A percentile compares a stretch with the other conserved stretches of the same genome.
phyloP scores from a whole-genome alignment of 2,113 vertebrate genomes.

The Prunella fulvescens region DNA sequence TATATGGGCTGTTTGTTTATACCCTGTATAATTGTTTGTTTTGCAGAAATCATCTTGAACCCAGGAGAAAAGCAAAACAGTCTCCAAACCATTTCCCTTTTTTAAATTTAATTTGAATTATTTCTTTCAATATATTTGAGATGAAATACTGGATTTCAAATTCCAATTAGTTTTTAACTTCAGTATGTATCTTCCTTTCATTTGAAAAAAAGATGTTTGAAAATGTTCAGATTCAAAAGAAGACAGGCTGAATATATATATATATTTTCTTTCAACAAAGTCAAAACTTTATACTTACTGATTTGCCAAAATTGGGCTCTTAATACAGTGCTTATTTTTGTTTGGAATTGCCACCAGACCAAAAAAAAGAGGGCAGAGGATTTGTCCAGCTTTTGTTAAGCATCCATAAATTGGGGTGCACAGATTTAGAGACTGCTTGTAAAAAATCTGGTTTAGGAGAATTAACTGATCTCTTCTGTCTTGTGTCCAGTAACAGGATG shows the following conservation, averaged over 20 bases:
- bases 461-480: background rate
- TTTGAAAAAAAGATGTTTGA: background rate
- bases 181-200: background rate
- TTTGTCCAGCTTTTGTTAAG: background rate
- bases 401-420: background rate
- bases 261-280: background rate
- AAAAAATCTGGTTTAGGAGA: background rate
- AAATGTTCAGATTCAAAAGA: background rate
- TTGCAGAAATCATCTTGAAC: background rate
- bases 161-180: background rate
- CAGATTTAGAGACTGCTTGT: background rate
- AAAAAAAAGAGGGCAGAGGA: background rate
- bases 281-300: background rate
- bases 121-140: conserved; percentile 5
- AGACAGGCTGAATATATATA: background rate
- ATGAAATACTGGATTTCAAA: background rate
- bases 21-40: background rate
- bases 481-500: background rate
- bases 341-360: background rate
- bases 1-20: background rate
- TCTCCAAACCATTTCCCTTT: background rate
- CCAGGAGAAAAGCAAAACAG: background rate
- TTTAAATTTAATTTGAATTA: background rate
- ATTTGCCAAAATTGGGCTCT: background rate
- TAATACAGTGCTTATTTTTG: background rate